Evolutionary conservation across 1,140 invertebrate species (phyloP).

Genomic region (Pseudomyrmex gracilis): DNA sequence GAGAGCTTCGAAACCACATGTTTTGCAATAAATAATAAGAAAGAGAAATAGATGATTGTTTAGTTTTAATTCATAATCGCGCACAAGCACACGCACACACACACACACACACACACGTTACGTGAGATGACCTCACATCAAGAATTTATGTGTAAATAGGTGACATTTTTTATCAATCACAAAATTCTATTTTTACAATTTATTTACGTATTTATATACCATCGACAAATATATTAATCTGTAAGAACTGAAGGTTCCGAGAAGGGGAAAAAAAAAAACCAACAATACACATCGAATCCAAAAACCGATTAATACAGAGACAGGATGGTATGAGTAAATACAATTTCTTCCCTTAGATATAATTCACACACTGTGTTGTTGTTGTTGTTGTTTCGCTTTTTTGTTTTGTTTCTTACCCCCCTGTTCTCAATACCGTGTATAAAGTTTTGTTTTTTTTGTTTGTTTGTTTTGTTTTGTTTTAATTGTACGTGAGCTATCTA

Average conservation of each 20-base stretch:
- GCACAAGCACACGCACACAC: too few relatives aligned
- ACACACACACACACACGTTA: too few relatives aligned
- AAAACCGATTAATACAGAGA: background rate
- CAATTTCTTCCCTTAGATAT: background rate
- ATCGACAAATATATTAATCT: slow-evolving; percentile 16
- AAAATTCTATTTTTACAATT: slow-evolving; percentile 65
- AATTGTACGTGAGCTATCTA: background rate
- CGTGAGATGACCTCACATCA: too few relatives aligned
- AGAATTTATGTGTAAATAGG: slow-evolving; percentile 39
- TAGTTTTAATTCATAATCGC: too few relatives aligned
- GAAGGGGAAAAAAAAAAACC: background rate
- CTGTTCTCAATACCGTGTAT: background rate
- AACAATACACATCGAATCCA: slow-evolving; percentile 17
- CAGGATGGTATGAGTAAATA: slow-evolving; percentile 7
- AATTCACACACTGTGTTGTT: background rate
- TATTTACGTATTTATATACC: slow-evolving; percentile 59
- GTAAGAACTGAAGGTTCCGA: slow-evolving; percentile 1
- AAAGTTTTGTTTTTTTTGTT: background rate
- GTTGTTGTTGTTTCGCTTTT: background rate
- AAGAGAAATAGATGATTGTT: too few relatives aligned
- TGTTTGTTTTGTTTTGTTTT: background rate
- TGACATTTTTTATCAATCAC: slow-evolving; percentile 49
- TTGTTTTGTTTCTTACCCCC: background rate
- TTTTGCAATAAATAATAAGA: too few relatives aligned
- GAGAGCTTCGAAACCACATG: background rate